phyloP scores from a whole-genome alignment of 2,888 invertebrate genomes.

The Notodonta dromedarius region DNA sequence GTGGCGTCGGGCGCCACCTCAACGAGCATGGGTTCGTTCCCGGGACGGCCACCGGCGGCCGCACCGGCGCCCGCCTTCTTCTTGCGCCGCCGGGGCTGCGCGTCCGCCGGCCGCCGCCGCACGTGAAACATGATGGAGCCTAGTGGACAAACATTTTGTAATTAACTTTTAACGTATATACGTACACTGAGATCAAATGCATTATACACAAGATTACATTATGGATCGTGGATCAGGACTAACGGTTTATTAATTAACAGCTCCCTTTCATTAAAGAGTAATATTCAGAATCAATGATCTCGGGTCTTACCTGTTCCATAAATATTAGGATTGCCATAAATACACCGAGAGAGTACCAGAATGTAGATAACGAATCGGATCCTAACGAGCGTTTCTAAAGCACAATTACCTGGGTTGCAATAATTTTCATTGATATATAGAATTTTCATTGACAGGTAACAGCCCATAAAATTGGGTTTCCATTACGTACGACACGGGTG shows the following conservation, averaged over 20 bases:
- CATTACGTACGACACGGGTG: neutral
- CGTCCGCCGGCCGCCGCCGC: constrained; percentile 95
- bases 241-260: too few relatives aligned
- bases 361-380: too few relatives aligned
- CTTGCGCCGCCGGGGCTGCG: constrained; percentile 94
- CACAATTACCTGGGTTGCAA: neutral
- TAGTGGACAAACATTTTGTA: constrained; percentile 58
- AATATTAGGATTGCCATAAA: too few relatives aligned
- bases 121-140: constrained; percentile 99
- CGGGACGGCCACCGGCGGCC: constrained; percentile 80
- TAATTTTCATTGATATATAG: neutral
- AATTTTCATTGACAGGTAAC: too few relatives aligned
- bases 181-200: neutral
- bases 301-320: too few relatives aligned
- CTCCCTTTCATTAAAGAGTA: too few relatives aligned
- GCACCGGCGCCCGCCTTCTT: constrained; percentile 86
- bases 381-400: neutral
- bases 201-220: neutral
- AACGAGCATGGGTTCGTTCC: constrained; percentile 86
- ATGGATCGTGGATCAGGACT: neutral
- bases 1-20: constrained; percentile 92
- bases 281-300: too few relatives aligned
- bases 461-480: constrained; percentile 1
- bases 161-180: neutral
- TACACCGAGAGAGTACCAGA: too few relatives aligned